These are phyloP conservation scores for Cremastinae sp. DNA, from an alignment of 2,888 invertebrate genomes.

Conservation along the genomic window DNA sequence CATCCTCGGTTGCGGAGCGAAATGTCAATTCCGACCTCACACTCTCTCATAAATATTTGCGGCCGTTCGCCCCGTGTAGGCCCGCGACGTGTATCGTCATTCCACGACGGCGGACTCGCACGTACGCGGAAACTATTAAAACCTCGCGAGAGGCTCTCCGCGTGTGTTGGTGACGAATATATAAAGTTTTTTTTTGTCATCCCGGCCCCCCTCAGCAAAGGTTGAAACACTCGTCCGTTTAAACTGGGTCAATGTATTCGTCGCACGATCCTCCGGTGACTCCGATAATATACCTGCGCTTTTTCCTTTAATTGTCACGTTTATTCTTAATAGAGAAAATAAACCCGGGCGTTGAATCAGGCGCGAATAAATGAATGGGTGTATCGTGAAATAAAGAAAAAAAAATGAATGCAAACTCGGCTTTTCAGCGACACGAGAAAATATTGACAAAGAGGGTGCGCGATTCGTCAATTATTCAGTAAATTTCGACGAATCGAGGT, in stretches of 20 bases:
- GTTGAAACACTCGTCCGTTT: constrained; percentile 17
- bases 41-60: neutral
- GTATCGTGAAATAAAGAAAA: too few species aligned
- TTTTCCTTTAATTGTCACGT: constrained; percentile 14
- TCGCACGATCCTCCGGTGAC: constrained; percentile 24
- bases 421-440: too few species aligned
- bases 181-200: constrained; percentile 29
- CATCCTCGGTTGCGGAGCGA: constrained; percentile 39
- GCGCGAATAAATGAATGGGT: neutral
- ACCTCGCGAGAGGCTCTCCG: constrained; percentile 20
- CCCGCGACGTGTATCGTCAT: constrained; percentile 16
- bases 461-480: too few species aligned
- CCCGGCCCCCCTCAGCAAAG: neutral
- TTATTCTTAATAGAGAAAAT: constrained; percentile 13
- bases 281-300: constrained; percentile 5
- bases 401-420: too few species aligned
- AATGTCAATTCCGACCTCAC: constrained; percentile 34
- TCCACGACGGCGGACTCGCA: neutral
- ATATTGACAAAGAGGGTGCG: too few species aligned
- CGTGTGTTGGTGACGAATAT: constrained; percentile 32
- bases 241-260: constrained; percentile 55
- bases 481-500: too few species aligned
- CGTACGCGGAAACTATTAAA: constrained; percentile 33
- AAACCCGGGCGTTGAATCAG: neutral
- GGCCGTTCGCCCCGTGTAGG: neutral